Base-by-base conservation (phyloP, 2,113 vertebrate genomes). In the Ophthalmolycus amberensis region DNA sequence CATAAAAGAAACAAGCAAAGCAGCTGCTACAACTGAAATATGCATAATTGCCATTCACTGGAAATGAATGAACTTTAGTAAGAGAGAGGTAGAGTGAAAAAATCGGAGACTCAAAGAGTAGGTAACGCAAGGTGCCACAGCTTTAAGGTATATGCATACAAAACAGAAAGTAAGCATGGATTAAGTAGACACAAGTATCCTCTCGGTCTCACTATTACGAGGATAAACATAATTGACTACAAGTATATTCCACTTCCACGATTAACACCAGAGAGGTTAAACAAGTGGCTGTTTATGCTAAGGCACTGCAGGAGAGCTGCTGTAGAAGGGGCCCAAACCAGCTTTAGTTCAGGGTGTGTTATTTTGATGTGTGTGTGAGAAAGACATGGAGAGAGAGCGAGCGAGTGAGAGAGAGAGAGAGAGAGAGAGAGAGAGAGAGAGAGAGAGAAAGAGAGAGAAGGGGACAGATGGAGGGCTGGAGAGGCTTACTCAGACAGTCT, bases 141-240 rank as follows among this genome's bases (percentile, higher is more conserved):
- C 14, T 64, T 1, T 63, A 22, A 76, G 69, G 52, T n/a, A 10
- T 37, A 79, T 58, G 60, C 48, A 85, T 64, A 71, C 5, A 77
- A 70, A 29, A 50, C 58, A 77, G 62, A 76, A 46, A 59, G 71
- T 76, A 71, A 62, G 25, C 34, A 50, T 64, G n/a, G 73, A 85
- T 81, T 71, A 69, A 80, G 75, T 56, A 90, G 50, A 76, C 69
- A 88, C 64, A 83, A 65, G 67, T 52, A 71, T 80, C 65, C 52
- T 88, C 84, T 77, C 59, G 84, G 77, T 56, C 60, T 77, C 37
- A 16, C 83, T 81, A 90, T 89, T 86, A 91, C 82, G 70, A 82
- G 66, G 86, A 91, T 89, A 89, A 90, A 74, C 78, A 83, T 75
- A 82, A 82, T 83, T 85, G 77, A 83, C 83, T 76, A 50, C 16